Evolutionary conservation across 1,140 invertebrate genomes (phyloP), one percentile per base, ranked within the genome.

Genomic region (Globodera rostochiensis): DNA sequence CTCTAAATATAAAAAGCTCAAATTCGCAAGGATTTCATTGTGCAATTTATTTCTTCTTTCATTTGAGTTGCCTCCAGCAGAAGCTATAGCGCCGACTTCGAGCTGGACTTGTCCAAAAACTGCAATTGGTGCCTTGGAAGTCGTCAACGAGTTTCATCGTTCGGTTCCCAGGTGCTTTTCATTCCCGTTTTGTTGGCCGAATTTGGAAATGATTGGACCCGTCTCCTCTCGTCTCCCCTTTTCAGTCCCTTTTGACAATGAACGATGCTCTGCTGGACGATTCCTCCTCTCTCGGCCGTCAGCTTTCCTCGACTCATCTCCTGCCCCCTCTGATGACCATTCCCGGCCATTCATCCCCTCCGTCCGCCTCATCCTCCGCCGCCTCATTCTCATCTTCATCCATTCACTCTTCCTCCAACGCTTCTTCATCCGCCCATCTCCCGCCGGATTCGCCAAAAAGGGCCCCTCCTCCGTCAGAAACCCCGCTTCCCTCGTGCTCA

Each of bases 111-210:
- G 69, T 47, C 11, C 25, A 45, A 36, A 25, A 71, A 36, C 11
- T 71, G 69, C 69, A 71, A 71, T 47, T 71, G 69, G 69, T 71
- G 69, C 69, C 25, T 71, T 71, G 69, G 69, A 9, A 71, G 69
- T 47, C 8, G 69, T 1, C 9, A 71, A 71, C 13, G 6, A 45
- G n/a, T 19, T 9, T 13, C 50, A 6, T 15, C 57, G 46, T 21
- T 71, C 25, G 69, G 69, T 11, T 21, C 25, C 5, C 7, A 71
- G 19, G 69, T 71, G 69, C 9, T 9, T 45, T 71, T 47, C 25
- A 71, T 64, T 19, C 64, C 36, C 6, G 69, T 64, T 21, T 19
- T 46, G 36, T 36, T 36, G 36, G 36, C 36, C 3, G 36, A 36
- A 36, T 36, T 36, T 36, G 36, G 36, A 36, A 36, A 25, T 25